Base-by-base conservation (phyloP, 2,797 vertebrate species). In the Xiphorhynchus erythropygius region DNA sequence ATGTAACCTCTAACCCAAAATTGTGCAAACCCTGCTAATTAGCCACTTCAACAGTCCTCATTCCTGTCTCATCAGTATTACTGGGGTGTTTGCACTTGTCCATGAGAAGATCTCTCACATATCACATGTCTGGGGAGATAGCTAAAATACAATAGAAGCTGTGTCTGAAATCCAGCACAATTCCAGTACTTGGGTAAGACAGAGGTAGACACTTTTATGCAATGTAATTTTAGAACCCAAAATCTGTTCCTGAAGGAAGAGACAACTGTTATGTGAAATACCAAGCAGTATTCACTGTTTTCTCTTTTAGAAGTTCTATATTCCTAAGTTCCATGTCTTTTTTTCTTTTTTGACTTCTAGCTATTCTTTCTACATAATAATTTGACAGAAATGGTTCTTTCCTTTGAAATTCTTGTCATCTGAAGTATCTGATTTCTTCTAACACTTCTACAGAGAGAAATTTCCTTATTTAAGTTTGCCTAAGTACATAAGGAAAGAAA, bases 381-480 rank as follows among this genome's bases (percentile, higher is more conserved):
- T 60, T 53, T 64, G 41, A 46, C n/a, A 83, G 28, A 76, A 86
- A 18, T 50, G 17, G 9, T 80, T 85, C 46, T 84, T 84, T 18
- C 85, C 35, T 87, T 80, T 92, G 44, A 71, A 79, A 80, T 56
- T 77, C 28, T 49, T 70, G 4, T 87, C 41, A 74, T 63, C 33
- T 87, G 35, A 87, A 91, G 27, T 30, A 68, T 77, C 41, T 67
- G 23, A 53, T 80, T 95, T 84, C 52, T 74, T 94, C 75, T 83
- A 87, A 80, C 14, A 79, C 18, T 70, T 87, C 59, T 95, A 27
- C 30, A 85, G 70, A 52, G 55, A 73, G 39, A 92, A 73, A 75
- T 84, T 73, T 83, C 10, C 8, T 11, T 74, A 30, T 91, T 89
- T 32, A 70, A 63, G 15, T 77, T 83, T 77, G 37, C 42, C 47